Base-by-base conservation (phyloP, 1,140 invertebrate genomes). In the Dufourea novaeangliae region DNA sequence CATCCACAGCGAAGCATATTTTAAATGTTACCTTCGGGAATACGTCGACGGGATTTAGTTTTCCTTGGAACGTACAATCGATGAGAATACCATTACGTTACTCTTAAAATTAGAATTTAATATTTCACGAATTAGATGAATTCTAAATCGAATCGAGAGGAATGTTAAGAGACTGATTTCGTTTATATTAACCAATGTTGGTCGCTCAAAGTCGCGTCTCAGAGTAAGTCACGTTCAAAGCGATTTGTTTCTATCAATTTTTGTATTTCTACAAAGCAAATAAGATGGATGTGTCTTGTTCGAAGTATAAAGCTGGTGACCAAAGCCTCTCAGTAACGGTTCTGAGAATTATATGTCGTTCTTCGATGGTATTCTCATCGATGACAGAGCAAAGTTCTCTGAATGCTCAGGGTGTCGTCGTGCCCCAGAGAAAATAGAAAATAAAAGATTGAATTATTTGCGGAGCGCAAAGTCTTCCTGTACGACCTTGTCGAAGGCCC, bases 401-500 rank as follows among this genome's bases (percentile, higher is more conserved):
- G 29, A 25, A 57, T 20, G 32, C 32, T 27, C 14, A 50, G 29
- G 32, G 37, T 59, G 66, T 22, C 29, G 22, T 39, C 29, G 22
- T 39, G 22, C 14, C 62, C 62, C 17, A 67, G 11, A 63, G 12
- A 11, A 25, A 54, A 5, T 6, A 8, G 8, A 34, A 52, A 22
- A 37, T 46, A 39, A n/a, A 50, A 69, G 62, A 86, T 82, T 83
- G 82, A 80, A 84, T 82, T 73, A 87, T 79, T 73, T 79, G 87
- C 85, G 84, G 85, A 86, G 75, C 76, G 56, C 74, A 83, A 78
- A 82, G 83, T 85, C 84, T 86, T 85, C 80, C 83, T 72, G n/a
- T 57, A 59, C 44, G 52, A 52, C n/a, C 59, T 25, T 27, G 6
- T 39, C 25, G 10, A 59, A 74, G 27, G 34, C 41, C 70, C 72